These are phyloP conservation scores for Eueremaeus valkanovi DNA, from an alignment of 2,888 invertebrate genomes.

Conservation along the genomic window DNA sequence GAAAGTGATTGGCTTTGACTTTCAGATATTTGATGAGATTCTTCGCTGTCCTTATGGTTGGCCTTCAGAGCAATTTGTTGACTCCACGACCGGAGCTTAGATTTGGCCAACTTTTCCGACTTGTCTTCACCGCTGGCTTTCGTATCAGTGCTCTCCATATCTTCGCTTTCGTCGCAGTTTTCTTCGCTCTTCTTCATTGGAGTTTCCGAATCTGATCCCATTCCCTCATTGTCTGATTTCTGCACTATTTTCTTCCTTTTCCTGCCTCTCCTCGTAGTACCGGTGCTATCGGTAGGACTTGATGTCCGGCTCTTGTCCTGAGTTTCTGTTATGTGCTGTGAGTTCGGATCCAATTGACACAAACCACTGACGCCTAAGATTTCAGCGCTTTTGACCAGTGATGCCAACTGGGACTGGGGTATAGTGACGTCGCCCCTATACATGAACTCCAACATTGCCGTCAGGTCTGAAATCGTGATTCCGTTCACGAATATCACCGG, in stretches of 20 bases:
- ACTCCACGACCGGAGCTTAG: slow-evolving; percentile 18
- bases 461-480: not conserved
- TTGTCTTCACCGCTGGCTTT: no score
- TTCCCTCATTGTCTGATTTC: not conserved
- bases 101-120: slow-evolving; percentile 31
- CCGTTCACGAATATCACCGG: not conserved
- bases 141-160: not conserved
- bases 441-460: slow-evolving; percentile 30
- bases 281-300: not conserved
- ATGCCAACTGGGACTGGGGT: not conserved
- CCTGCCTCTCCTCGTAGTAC: not conserved
- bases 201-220: slow-evolving; percentile 2
- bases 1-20: slow-evolving; percentile 18
- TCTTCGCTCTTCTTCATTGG: not conserved
- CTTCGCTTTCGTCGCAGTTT: slow-evolving; percentile 14
- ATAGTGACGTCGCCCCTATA: slow-evolving; percentile 24
- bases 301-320: slow-evolving; percentile 16
- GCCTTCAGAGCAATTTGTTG: slow-evolving; percentile 22
- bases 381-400: slow-evolving; percentile 20
- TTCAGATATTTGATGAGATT: slow-evolving; percentile 20
- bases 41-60: slow-evolving; percentile 12
- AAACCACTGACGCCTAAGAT: slow-evolving; percentile 10
- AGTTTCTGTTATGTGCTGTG: not conserved
- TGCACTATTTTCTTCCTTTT: not conserved
- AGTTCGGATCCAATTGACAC: slow-evolving; percentile 28